Percentiles rank a stretch among this genome's conserved stretches.
These are phyloP conservation scores for Thysanoteuthis rhombus DNA, from an alignment of 2,888 invertebrate genomes.

Conservation along the genomic window DNA sequence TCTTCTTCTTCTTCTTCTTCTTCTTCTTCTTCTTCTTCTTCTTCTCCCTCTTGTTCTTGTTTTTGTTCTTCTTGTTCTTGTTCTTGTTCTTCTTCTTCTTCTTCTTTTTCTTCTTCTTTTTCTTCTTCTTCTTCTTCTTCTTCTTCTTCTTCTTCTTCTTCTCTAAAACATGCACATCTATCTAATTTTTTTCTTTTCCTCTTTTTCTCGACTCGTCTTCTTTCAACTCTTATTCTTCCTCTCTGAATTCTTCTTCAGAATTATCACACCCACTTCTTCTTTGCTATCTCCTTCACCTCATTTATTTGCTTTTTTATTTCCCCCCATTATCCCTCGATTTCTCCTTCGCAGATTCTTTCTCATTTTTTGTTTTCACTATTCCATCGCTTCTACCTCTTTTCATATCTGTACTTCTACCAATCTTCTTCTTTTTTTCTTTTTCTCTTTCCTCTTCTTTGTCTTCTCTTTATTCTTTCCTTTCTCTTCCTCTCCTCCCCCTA, in stretches of 20 bases:
- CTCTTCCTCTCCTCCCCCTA: too few relatives aligned
- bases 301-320: too few relatives aligned
- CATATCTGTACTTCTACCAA: neutral
- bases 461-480: neutral
- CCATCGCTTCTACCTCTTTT: neutral
- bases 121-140: neutral
- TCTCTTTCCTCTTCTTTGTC: neutral
- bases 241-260: neutral
- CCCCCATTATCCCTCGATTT: neutral
- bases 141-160: neutral
- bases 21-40: neutral
- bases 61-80: neutral
- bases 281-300: too few relatives aligned
- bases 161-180: too few relatives aligned
- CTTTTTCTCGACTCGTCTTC: neutral
- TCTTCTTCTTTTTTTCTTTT: neutral
- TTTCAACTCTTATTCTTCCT: neutral
- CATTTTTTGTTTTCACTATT: neutral
- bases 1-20: neutral
- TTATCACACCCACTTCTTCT: neutral
- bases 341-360: neutral
- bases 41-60: neutral
- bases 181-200: neutral
- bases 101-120: too few relatives aligned
- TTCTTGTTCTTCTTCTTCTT: neutral